These are phyloP conservation scores for Mastomys natalensis DNA, from an alignment of 2,113 vertebrate genomes.

Conservation along the genomic window DNA sequence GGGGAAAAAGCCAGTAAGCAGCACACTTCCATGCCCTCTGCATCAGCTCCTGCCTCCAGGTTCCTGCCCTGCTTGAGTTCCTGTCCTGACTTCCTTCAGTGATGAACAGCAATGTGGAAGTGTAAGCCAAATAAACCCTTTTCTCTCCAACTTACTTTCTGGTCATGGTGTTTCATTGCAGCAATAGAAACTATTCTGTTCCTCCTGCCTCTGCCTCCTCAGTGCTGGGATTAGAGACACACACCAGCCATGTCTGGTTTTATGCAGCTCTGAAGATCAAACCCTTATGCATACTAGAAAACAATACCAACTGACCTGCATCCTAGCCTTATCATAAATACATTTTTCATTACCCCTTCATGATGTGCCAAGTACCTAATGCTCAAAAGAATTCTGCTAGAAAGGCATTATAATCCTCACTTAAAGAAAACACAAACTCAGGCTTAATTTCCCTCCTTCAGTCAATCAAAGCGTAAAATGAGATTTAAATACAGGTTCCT, in stretches of 20 bases:
- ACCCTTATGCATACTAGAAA: neutral
- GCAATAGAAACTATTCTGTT: neutral
- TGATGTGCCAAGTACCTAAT: neutral
- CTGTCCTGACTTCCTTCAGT: neutral
- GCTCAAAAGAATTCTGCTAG: slow-evolving; percentile 22
- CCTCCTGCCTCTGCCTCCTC: neutral
- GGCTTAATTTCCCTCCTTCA: slow-evolving; percentile 35
- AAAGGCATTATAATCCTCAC: neutral
- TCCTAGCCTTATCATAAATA: neutral
- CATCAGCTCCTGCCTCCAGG: neutral
- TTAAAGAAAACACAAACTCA: slow-evolving; percentile 50
- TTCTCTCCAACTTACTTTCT: neutral
- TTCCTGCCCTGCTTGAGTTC: neutral
- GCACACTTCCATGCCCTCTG: neutral
- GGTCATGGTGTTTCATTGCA: neutral
- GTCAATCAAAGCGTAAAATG: slow-evolving; percentile 48
- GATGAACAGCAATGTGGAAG: neutral
- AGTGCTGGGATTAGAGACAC: neutral
- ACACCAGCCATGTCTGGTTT: neutral
- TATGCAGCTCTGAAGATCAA: neutral
- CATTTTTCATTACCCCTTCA: neutral
- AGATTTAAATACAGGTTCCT: slow-evolving; percentile 39
- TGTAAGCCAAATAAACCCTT: neutral
- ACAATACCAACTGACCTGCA: neutral
- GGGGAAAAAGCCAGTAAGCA: neutral